phyloP scores from a whole-genome alignment of 2,888 invertebrate species.

The Sinodicranocentrus sp. region DNA sequence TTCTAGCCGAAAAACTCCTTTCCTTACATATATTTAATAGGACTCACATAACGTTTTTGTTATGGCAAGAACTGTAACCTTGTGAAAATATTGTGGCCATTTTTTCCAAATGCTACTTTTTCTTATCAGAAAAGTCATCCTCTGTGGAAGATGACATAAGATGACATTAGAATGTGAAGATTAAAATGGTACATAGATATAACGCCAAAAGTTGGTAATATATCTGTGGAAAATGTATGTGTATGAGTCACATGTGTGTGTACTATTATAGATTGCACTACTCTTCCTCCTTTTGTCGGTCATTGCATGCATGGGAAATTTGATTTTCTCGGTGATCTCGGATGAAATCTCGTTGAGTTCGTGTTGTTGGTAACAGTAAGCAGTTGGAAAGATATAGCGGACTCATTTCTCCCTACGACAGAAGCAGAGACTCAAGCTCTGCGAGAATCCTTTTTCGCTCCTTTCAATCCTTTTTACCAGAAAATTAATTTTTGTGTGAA shows the following conservation, averaged over 20 bases:
- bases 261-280: too few species aligned
- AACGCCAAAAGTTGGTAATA: neutral
- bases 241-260: neutral
- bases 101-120: neutral
- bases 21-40: neutral
- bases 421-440: too few species aligned
- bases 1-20: slow-evolving; percentile 27
- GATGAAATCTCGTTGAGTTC: neutral
- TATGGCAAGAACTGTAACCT: neutral
- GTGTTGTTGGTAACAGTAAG: neutral
- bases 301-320: neutral
- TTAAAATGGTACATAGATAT: neutral
- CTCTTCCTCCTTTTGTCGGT: neutral
- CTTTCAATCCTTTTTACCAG: too few species aligned
- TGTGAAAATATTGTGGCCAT: neutral
- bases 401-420: too few species aligned
- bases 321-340: too few species aligned
- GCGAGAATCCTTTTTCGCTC: too few species aligned
- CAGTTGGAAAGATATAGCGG: too few species aligned
- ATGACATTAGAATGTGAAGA: slow-evolving; percentile 9
- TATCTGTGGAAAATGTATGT: neutral
- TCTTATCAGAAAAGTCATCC: neutral
- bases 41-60: neutral
- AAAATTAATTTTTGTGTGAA: too few species aligned
- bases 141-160: neutral